These are phyloP conservation scores for Phalacrocorax pelagicus DNA, from an alignment of 2,113 vertebrate genomes.

Conservation along the genomic window DNA sequence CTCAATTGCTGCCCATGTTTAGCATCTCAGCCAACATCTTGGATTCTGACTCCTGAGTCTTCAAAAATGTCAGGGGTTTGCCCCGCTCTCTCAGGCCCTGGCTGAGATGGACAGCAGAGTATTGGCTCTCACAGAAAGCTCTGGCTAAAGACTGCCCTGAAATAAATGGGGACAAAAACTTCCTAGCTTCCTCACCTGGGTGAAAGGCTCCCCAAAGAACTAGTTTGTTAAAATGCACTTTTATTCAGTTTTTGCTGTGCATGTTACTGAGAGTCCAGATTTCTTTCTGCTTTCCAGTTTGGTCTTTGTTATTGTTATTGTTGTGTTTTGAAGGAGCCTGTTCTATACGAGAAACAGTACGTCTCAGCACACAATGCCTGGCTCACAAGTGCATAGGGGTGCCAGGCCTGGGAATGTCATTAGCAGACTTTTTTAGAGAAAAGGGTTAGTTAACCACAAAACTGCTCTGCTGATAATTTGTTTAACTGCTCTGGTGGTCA, in stretches of 20 bases:
- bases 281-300: not conserved
- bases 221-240: not conserved
- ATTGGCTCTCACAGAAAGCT: not conserved
- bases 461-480: constrained; percentile 61
- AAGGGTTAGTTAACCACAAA: constrained; percentile 59
- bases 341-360: not conserved
- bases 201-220: not conserved
- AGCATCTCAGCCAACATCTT: not conserved
- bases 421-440: constrained; percentile 39
- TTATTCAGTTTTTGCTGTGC: not conserved
- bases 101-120: not conserved
- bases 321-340: not conserved
- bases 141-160: not conserved
- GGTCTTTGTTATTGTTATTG: not conserved
- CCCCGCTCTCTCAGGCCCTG: not conserved
- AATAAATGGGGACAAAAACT: not conserved
- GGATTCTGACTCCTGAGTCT: not conserved
- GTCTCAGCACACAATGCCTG: not conserved
- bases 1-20: not conserved
- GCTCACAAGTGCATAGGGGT: not conserved
- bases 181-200: not conserved
- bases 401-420: constrained; percentile 9
- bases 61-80: not conserved
- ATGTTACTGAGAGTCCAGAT: not conserved
- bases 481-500: constrained; percentile 56